Conservation (phyloP, 1,140 invertebrate species). For the Portunus trituberculatus region DNA sequence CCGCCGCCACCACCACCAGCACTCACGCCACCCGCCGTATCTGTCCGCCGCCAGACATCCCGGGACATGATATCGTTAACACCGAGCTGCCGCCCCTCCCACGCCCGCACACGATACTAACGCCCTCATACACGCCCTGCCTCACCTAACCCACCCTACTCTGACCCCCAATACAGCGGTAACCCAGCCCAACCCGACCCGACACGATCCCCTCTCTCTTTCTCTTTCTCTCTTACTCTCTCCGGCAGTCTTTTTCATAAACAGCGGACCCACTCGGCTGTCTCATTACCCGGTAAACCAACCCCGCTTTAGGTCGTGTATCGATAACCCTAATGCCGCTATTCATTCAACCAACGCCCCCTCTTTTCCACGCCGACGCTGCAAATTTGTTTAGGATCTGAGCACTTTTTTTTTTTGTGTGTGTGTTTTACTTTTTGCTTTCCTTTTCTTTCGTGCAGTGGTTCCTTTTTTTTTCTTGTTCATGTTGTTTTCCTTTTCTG, state of each 20-base stretch:
- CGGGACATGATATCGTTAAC: not conserved
- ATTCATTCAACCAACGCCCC: not conserved
- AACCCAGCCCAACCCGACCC: not conserved
- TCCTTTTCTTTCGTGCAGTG: not conserved
- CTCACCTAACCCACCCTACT: not conserved
- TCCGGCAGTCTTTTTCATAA: conserved; percentile 1
- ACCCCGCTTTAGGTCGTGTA: not conserved
- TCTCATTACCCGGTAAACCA: conserved; percentile 11
- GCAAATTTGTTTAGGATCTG: too few species aligned
- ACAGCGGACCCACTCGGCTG: not conserved
- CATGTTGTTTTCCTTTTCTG: too few species aligned
- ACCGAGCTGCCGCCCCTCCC: not conserved
- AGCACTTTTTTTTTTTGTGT: not conserved
- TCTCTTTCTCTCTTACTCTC: not conserved
- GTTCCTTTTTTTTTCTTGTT: too few species aligned
- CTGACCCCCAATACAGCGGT: not conserved
- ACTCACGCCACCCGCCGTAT: not conserved
- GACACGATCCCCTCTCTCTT: not conserved
- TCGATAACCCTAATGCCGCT: not conserved
- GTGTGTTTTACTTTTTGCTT: not conserved
- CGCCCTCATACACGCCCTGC: not conserved
- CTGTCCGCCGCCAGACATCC: not conserved
- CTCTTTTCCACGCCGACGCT: not conserved
- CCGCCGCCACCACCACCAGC: not conserved
- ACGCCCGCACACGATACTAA: not conserved